Base-by-base conservation (phyloP, 2,113 vertebrate species). In the Eurypyga helias region DNA sequence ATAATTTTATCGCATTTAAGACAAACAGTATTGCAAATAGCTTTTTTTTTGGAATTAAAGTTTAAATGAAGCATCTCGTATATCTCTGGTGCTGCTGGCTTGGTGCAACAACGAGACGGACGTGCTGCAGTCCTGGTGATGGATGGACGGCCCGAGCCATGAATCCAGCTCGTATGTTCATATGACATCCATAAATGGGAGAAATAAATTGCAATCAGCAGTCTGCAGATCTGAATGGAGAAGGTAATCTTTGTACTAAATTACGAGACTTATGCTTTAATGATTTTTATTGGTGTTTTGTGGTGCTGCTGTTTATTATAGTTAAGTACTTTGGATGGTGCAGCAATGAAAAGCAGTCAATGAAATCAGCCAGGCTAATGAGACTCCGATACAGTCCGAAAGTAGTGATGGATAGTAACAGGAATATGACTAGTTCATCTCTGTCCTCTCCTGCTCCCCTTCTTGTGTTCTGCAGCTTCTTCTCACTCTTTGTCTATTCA, bases 201-300 rank as follows among this genome's bases (percentile, higher is more conserved):
- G 87, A 41, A 95, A 96, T 94, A 91, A 96, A 97, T 97, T 13
- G 94, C 71, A 95, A 91, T 96, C 92, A 96, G 57, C 71, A 46
- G 61, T 49, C 78, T 86, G 91, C 76, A 86, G 93, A 16, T 34
- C 83, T 24, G 86, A 73, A 33, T 88, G 89, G 92, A 96, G 93
- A 77, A 94, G 90, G 83, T 94, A 76, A 94, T 90, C 86, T 94
- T 79, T 17, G 7, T 54, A 29, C 93, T 89, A 85, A 94, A 95
- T 96, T 87, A 93, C 13, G 10, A 73, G 96, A 71, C 49, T 89
- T 83, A 73, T 36, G 82, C 81, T 96, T 73, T 97, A 97, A 96
- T 91, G 95, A 83, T 96, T 97, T 97, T 96, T 90, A 84, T 94
- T 75, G 34, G 86, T 88, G 91, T 91, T 94, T 86, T 8, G 26